Evolutionary conservation across 2,113 vertebrate species (phyloP), one percentile per base, ranked within the genome.

Genomic region (Oplegnathus fasciatus): DNA sequence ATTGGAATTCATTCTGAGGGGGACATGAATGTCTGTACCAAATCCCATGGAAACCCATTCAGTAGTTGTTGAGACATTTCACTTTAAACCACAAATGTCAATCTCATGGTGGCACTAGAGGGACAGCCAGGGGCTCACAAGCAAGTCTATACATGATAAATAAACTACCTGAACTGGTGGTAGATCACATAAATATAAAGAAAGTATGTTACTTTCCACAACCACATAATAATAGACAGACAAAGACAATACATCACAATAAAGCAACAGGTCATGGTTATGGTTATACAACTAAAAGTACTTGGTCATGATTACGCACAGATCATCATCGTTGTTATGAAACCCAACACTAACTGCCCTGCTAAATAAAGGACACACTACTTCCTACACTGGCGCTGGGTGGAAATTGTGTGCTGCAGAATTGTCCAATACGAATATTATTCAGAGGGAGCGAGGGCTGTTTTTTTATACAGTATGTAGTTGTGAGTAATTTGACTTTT

Each of bases 401-500:
- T 32, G 52, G n/a, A 32, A 48, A 69, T 11, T 24, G 44, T n/a
- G n/a, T n/a, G n/a, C n/a, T n/a, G n/a, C 17, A 48, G 4, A 60
- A 60, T 6, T 10, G 30, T 55, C 14, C 70, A 52, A 52, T 24
- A 17, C 62, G 18, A 80, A 20, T n/a, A 52, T 22, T n/a, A 37
- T 26, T 42, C 42, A 30, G 0, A 1, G 6, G 32, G 2, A 42
- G 54, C 61, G n/a, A 32, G 46, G 71, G 55, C 10, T 30, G 32
- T 34, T 50, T 30, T 15, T 9, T 50, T 46, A 60, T 8, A 55
- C 7, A 24, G 28, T 14, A 15, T 67, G 3, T 11, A 44, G 42
- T 55, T 74, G 26, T 70, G 57, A 83, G 57, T 22, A 71, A 87
- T 80, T 61, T 62, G 52, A 60, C 42, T 50, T 70, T 83, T 78